Conservation (phyloP, 2,113 vertebrate species). For the Ptilonorhynchus violaceus region DNA sequence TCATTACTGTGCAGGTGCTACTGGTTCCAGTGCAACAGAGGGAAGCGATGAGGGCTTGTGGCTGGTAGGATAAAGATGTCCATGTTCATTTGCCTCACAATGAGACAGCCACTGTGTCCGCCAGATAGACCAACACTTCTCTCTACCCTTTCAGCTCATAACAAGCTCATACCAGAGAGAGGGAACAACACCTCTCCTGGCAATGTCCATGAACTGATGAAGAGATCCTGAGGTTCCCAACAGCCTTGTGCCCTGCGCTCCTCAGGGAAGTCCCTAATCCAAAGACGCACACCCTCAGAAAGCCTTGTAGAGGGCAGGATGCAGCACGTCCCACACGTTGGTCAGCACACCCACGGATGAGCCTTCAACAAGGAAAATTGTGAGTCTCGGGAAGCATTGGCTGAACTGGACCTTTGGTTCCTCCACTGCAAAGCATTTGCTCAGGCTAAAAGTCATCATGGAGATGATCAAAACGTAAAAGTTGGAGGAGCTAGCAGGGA, state of each 20-base stretch:
- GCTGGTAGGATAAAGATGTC: rapidly evolving
- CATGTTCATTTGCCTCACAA: not conserved
- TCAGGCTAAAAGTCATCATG: not conserved
- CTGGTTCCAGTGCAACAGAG: not conserved
- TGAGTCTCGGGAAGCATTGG: not conserved
- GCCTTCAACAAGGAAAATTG: not conserved
- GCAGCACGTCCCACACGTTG: rapidly evolving
- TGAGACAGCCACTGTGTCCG: not conserved
- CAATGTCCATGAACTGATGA: rapidly evolving
- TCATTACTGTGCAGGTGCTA: not conserved
- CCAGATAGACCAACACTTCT: not conserved
- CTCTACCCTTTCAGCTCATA: not conserved
- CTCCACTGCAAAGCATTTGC: not conserved
- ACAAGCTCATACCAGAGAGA: not conserved
- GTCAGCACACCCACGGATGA: rapidly evolving
- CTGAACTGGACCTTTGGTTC: not conserved
- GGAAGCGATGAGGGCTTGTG: not conserved
- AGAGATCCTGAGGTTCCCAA: not conserved
- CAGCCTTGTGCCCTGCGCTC: not conserved
- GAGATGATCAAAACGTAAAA: not conserved
- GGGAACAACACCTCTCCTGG: not conserved
- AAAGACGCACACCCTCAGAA: not conserved
- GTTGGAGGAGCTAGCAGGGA: not conserved
- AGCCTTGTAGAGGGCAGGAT: not conserved
- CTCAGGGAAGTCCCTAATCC: not conserved